phyloP scores from a whole-genome alignment of 2,113 vertebrate genomes.

The Ifrita kowaldi region DNA sequence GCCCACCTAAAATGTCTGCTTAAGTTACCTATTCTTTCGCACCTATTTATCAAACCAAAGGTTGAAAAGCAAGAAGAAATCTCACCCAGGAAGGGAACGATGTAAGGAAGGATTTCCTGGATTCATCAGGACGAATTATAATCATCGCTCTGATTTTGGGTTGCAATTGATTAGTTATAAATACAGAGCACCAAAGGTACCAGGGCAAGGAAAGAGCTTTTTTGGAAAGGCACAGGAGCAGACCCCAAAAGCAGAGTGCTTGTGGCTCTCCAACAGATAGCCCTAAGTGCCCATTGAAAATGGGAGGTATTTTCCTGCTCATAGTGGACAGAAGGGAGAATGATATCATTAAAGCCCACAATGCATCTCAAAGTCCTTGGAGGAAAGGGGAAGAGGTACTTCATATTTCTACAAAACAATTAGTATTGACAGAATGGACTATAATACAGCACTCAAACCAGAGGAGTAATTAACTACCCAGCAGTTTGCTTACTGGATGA shows the following conservation, averaged over 20 bases:
- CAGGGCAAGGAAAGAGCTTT: neutral
- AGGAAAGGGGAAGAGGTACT: conserved; percentile 27
- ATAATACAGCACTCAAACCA: conserved; percentile 21
- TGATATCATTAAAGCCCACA: neutral
- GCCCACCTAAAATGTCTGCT: neutral
- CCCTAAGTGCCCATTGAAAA: neutral
- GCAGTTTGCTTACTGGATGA: conserved; percentile 4
- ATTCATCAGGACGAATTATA: neutral
- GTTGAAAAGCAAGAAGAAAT: neutral
- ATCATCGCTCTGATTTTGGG: neutral
- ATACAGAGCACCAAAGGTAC: neutral
- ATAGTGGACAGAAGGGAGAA: neutral
- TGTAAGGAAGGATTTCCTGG: neutral
- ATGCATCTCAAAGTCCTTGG: neutral
- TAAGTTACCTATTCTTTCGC: neutral
- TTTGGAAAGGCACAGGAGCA: neutral
- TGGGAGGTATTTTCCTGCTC: neutral
- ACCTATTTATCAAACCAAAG: neutral
- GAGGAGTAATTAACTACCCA: conserved; percentile 19
- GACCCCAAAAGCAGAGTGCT: neutral
- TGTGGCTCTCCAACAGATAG: neutral
- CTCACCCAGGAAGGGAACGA: neutral
- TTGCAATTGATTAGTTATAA: neutral
- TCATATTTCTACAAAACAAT: conserved; percentile 64
- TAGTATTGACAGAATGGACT: conserved; percentile 30